phyloP scores from a whole-genome alignment of 2,113 vertebrate species.

The Rousettus leschenaultii region DNA sequence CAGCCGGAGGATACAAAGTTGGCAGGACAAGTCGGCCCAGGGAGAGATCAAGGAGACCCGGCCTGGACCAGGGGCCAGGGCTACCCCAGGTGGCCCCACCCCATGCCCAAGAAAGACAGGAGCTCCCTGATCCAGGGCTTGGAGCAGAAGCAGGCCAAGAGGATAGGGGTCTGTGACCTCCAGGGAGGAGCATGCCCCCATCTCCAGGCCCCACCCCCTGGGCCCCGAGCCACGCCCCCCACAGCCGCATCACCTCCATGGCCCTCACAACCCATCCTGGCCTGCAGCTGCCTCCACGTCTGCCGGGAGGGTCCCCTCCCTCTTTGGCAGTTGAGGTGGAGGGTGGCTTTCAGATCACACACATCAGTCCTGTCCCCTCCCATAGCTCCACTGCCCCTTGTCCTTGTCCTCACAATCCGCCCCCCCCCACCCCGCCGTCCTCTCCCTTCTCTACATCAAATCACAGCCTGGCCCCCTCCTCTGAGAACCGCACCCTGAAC shows the following conservation, averaged over 20 bases:
- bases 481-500: not conserved
- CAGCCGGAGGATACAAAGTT: not conserved
- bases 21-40: not conserved
- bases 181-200: fast-evolving
- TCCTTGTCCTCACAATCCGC: not conserved
- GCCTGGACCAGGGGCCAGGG: not conserved
- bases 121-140: not conserved
- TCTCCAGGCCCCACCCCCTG: not conserved
- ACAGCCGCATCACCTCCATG: too few species aligned
- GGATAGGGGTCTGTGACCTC: not conserved
- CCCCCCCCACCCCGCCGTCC: not conserved
- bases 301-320: not conserved
- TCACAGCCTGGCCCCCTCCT: not conserved
- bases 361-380: not conserved
- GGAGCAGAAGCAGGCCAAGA: not conserved
- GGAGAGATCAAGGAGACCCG: not conserved
- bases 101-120: too few species aligned
- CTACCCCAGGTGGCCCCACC: too few species aligned
- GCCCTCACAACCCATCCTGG: not conserved
- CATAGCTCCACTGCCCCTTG: not conserved
- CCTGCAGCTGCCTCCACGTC: not conserved
- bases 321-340: not conserved
- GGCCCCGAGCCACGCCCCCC: not conserved
- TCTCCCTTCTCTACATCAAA: not conserved
- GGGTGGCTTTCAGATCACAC: not conserved